Base-by-base conservation (phyloP, 2,888 invertebrate genomes). In the Neria commutata region DNA sequence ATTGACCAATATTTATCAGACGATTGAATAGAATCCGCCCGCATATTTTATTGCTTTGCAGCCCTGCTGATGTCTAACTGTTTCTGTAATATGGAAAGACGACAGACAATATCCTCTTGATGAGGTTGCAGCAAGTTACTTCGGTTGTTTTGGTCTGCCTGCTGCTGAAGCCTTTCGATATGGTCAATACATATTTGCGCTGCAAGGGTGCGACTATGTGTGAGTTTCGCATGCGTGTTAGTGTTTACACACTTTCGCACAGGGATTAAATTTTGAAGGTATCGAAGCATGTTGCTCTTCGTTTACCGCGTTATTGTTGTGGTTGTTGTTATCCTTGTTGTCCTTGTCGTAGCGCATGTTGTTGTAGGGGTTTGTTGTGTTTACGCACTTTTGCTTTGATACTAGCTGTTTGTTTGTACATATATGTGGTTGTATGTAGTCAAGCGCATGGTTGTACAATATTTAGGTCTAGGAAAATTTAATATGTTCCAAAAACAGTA, bases 301-400 rank as follows among this genome's bases (percentile, higher is more conserved):
- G 72, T n/a, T n/a, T n/a, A n/a, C n/a, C n/a, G n/a, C n/a, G n/a
- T n/a, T n/a, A n/a, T n/a, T n/a, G n/a, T n/a, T n/a, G n/a, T n/a
- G n/a, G 25, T 53, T 53, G 26, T 53, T 53, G 16, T 40, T 23
- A 4, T 19, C 66, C 67, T 71, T 75, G 71, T 60, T 23, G 23
- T 63, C 54, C 47, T 26, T 54, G 11, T 34, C 37, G 52, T 29
- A 54, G 55, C 29, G 50, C 34, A 33, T 49, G 50, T 50, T n/a
- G 24, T 14, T 34, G 46, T 33, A 16, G n/a, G 29, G 26, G 26
- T 34, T 16, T n/a, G 24, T 21, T 53, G 62, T 58, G 76, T 74
- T 77, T 72, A 71, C 75, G 69, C 74, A 78, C 75, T 78, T 76
- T 72, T 71, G 75, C 77, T 77, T 78, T 76, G 76, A 73, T 73